phyloP scores from a whole-genome alignment of 2,113 vertebrate species.

The Prolemur simus region DNA sequence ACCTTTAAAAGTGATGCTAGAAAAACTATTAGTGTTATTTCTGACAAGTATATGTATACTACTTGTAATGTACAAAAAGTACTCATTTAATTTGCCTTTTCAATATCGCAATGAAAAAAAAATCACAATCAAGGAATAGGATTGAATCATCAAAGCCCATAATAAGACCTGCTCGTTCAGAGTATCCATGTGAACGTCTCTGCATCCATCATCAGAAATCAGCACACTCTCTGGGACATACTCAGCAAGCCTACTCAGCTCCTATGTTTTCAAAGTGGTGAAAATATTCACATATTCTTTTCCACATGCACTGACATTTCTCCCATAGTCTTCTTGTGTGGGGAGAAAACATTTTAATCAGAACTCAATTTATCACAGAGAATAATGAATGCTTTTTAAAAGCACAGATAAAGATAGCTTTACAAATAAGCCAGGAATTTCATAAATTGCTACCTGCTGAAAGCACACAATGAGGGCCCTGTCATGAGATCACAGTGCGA shows the following conservation, averaged over 20 bases:
- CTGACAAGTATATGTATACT: constrained; percentile 58
- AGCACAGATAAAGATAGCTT: constrained; percentile 54
- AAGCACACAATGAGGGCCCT: constrained; percentile 47
- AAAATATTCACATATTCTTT: constrained; percentile 8
- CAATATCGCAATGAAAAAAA: constrained; percentile 43
- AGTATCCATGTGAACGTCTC: background rate
- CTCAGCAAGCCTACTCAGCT: background rate
- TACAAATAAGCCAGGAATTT: constrained; percentile 57
- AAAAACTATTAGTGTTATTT: constrained; percentile 56
- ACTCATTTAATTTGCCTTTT: constrained; percentile 60
- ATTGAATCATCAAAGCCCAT: background rate
- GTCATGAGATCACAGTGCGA: constrained; percentile 55
- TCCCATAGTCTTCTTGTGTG: background rate
- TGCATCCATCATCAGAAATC: background rate
- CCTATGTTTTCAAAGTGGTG: background rate
- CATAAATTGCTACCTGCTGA: constrained; percentile 12
- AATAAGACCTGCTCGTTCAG: background rate
- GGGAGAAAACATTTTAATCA: constrained; percentile 36
- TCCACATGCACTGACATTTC: constrained; percentile 10
- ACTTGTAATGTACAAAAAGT: constrained; percentile 37
- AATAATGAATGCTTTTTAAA: constrained; percentile 58
- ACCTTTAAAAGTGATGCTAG: constrained; percentile 55
- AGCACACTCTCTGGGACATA: background rate
- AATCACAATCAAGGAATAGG: constrained; percentile 24
- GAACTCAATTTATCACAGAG: constrained; percentile 44